Evolutionary conservation across 2,888 invertebrate species (phyloP).

Genomic region (Eilema griseolum): DNA sequence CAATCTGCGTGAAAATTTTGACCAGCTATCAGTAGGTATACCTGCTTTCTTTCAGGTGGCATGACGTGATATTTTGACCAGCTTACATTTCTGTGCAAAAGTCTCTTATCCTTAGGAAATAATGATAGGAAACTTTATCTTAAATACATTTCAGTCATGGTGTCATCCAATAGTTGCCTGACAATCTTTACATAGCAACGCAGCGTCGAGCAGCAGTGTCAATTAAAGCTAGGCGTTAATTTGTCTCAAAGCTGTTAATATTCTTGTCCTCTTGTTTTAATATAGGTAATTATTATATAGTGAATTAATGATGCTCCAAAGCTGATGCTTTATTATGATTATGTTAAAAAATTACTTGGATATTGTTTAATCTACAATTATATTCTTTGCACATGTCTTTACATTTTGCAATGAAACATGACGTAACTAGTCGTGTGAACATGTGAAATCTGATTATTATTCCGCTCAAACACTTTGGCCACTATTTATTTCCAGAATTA

Average conservation of each 20-base stretch:
- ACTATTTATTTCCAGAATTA: background rate
- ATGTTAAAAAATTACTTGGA: conserved; percentile 33
- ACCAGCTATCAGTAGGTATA: no score
- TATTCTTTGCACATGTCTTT: background rate
- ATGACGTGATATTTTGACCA: background rate
- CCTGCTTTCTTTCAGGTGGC: no score
- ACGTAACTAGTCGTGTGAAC: background rate
- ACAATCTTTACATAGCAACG: conserved; percentile 31
- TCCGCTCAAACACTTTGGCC: background rate
- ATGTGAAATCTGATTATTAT: background rate
- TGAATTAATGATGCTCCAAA: conserved; percentile 41
- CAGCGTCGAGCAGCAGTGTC: conserved; percentile 1
- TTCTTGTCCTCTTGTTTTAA: background rate
- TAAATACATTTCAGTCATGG: background rate
- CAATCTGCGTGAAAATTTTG: no score
- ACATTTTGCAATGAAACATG: background rate
- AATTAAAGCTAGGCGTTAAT: conserved; percentile 26
- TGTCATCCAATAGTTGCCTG: conserved; percentile 10
- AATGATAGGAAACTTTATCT: background rate
- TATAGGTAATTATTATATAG: conserved; percentile 25
- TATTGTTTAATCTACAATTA: conserved; percentile 8
- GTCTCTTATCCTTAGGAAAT: no score
- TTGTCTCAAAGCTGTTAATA: background rate
- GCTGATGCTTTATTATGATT: conserved; percentile 25
- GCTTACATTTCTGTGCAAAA: no score